Evolutionary conservation across 2,113 vertebrate species (phyloP), one percentile per base, ranked within the genome.

Genomic region (Malurus melanocephalus): DNA sequence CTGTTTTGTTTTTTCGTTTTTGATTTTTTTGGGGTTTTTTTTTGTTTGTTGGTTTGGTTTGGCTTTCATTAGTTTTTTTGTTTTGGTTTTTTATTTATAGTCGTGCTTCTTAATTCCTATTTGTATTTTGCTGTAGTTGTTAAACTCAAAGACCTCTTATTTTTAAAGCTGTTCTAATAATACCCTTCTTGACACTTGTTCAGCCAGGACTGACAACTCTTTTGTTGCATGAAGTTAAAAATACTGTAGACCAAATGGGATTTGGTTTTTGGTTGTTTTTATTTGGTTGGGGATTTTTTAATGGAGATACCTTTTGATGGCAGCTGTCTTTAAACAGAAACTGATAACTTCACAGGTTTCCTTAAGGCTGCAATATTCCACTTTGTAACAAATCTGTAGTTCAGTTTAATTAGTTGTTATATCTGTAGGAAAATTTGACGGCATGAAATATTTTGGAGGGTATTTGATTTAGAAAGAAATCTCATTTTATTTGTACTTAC

Each of bases 151-250:
- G 83, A 49, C 10, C 2, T 64, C 40, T 45, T 75, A 21, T 84
- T 93, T 86, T 84, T 90, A 59, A 93, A 67, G 28, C 42, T 68
- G 9, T 82, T 94, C 71, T 93, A 61, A 64, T 89, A 73, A 73
- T 79, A 66, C 35, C 33, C 56, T 93, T 53, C 67, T 73, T 90
- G 78, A 85, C 22, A 13, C 38, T 90, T 87, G 32, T 84, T 79
- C 76, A 93, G 53, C 69, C 57, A 75, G 74, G 46, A 84, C 56
- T 46, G 69, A 35, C 48, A 75, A 6, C 42, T 86, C 21, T 78
- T 68, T 67, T 81, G 38, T 75, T 86, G 35, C 20, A 11, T 45
- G 28, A 11, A 16, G 61, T 86, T 90, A 91, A 92, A 83, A 88
- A 68, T 85, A 62, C 32, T n/a, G 33, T 76, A 62, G 65, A 78